A percentile compares a stretch with the other conserved stretches of the same genome.
Conservation (phyloP, 2,797 vertebrate genomes). For the Rhinoraja longicauda region DNA sequence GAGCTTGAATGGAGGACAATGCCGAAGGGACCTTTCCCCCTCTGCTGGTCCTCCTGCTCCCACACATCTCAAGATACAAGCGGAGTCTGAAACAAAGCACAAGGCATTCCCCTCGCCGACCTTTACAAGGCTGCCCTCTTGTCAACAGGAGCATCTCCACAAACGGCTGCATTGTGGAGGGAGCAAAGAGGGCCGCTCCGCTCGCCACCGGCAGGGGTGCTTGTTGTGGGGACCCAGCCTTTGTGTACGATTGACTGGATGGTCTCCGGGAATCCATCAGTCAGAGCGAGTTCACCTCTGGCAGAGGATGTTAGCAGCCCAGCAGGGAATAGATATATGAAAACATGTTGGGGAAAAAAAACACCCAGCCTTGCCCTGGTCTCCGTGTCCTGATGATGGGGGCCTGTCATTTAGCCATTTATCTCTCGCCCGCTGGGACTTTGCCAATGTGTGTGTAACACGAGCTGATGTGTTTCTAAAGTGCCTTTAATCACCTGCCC, state of each 20-base stretch:
- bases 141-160: neutral
- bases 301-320: constrained; percentile 13
- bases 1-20: neutral
- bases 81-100: too few relatives aligned
- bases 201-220: neutral
- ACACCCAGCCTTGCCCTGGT: constrained; percentile 12
- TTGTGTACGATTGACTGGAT: neutral
- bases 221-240: neutral
- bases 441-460: constrained; percentile 33
- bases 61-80: neutral
- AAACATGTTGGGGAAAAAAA: neutral
- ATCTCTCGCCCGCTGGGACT: constrained; percentile 33
- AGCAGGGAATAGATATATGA: neutral
- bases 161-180: neutral
- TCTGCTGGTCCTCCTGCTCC: neutral
- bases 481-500: constrained; percentile 39
- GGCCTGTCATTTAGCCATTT: constrained; percentile 22
- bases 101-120: neutral
- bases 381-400: constrained; percentile 18
- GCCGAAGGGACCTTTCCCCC: neutral
- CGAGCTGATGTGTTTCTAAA: constrained; percentile 37
- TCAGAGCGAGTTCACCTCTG: neutral
- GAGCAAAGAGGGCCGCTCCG: neutral
- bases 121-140: neutral
- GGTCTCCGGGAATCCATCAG: constrained; percentile 6